These are phyloP conservation scores for Aphelocoma californica DNA, from an alignment of 2,797 vertebrate genomes.

Conservation along the genomic window DNA sequence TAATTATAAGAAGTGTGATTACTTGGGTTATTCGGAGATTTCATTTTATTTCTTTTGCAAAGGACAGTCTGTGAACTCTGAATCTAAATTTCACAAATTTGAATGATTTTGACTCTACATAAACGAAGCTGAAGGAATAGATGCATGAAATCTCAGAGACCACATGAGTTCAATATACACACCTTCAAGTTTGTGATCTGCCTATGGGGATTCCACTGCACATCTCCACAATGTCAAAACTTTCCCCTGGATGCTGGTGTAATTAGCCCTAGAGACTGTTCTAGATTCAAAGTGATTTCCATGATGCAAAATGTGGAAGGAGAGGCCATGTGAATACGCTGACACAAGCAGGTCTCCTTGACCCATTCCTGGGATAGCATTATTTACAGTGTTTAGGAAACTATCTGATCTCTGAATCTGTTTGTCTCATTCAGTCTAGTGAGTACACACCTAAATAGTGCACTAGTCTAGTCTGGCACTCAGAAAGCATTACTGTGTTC, in stretches of 20 bases:
- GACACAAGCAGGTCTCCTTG: conserved; percentile 39
- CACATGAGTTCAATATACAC: not conserved
- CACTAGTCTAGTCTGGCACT: conserved; percentile 20
- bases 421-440: conserved; percentile 39
- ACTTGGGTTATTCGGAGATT: not conserved
- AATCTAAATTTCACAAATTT: not conserved
- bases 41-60: not conserved
- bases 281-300: not conserved
- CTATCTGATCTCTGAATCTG: conserved; percentile 53
- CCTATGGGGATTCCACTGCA: not conserved
- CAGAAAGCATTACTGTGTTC: conserved; percentile 10
- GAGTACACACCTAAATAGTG: conserved; percentile 27
- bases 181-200: not conserved
- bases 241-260: not conserved
- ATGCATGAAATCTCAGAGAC: not conserved
- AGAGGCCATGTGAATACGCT: conserved; percentile 27
- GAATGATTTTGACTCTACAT: not conserved
- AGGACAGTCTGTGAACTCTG: not conserved
- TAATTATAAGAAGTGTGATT: not conserved
- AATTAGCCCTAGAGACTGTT: not conserved
- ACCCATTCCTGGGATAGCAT: not conserved
- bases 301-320: not conserved
- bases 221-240: not conserved
- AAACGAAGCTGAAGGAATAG: not conserved
- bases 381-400: conserved; percentile 48